phyloP scores from a whole-genome alignment of 92 coral and sea anemone genomes.

The Epizoanthus scotinus region DNA sequence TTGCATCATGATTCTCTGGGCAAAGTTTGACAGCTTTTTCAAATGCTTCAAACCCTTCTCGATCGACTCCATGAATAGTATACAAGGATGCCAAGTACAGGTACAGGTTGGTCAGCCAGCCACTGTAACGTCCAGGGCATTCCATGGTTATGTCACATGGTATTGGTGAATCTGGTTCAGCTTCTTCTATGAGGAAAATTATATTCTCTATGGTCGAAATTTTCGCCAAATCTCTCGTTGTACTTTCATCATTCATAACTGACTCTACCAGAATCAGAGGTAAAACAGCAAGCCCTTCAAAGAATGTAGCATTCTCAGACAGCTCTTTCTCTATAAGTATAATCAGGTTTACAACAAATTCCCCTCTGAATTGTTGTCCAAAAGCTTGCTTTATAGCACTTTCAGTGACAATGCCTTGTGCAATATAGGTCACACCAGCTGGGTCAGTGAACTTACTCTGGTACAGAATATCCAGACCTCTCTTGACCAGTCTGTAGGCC shows the following conservation, averaged over 20 bases:
- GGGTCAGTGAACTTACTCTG: slow-evolving; percentile 63
- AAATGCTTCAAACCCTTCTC: slow-evolving; percentile 65
- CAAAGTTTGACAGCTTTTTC: slow-evolving; percentile 59
- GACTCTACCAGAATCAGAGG: not conserved
- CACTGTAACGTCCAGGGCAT: slow-evolving; percentile 61
- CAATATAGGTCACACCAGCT: slow-evolving; percentile 57
- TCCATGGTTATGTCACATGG: slow-evolving; percentile 44
- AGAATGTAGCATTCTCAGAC: slow-evolving; percentile 44
- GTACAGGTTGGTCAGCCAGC: slow-evolving; percentile 72
- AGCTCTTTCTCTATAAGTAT: not conserved
- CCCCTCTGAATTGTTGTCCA: no score
- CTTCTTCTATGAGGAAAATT: slow-evolving; percentile 57
- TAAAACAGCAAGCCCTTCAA: slow-evolving; percentile 61
- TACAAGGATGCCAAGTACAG: slow-evolving; percentile 44
- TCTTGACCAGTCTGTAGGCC: slow-evolving; percentile 59
- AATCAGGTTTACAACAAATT: slow-evolving; percentile 11
- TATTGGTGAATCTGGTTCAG: slow-evolving; percentile 44
- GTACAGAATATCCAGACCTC: slow-evolving; percentile 57
- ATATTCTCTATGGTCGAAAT: slow-evolving; percentile 49
- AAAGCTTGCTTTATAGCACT: slow-evolving; percentile 46
- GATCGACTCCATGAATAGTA: slow-evolving; percentile 25
- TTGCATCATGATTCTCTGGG: slow-evolving; percentile 59
- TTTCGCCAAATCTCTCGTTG: slow-evolving; percentile 22
- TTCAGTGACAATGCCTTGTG: slow-evolving; percentile 58
- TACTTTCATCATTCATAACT: not conserved